A percentile compares a stretch with the other conserved stretches of the same genome.
Conservation (phyloP, 2,797 vertebrate genomes). For the Pampus argenteus region DNA sequence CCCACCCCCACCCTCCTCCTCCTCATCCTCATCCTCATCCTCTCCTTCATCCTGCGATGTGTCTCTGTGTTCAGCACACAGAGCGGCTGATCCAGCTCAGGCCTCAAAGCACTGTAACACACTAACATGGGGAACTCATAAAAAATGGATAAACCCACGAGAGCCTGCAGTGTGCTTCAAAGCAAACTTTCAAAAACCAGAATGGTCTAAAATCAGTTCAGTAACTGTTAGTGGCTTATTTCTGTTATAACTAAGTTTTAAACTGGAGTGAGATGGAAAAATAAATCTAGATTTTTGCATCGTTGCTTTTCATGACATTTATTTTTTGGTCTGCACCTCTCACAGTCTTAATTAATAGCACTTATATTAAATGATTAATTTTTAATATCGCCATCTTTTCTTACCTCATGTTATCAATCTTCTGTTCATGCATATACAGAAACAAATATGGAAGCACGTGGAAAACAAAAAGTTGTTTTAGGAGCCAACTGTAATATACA, state of each 20-base stretch:
- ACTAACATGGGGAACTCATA: background rate
- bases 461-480: no score
- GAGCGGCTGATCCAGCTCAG: background rate
- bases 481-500: no score
- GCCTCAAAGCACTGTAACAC: background rate
- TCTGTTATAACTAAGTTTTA: background rate
- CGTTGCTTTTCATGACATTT: no score
- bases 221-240: background rate
- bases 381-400: no score
- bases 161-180: background rate
- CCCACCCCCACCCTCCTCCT: background rate
- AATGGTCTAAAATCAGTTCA: background rate
- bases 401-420: no score
- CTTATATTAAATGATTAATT: no score
- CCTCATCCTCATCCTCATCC: slow-evolving; percentile 12
- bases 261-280: no score
- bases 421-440: no score
- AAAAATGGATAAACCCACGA: background rate
- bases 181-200: background rate
- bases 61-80: background rate
- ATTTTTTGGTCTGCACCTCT: no score
- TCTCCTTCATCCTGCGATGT: slow-evolving; percentile 8
- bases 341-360: no score
- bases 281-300: no score
- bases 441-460: no score